Conservation (phyloP, 2,113 vertebrate species). For the Macrotus californicus region DNA sequence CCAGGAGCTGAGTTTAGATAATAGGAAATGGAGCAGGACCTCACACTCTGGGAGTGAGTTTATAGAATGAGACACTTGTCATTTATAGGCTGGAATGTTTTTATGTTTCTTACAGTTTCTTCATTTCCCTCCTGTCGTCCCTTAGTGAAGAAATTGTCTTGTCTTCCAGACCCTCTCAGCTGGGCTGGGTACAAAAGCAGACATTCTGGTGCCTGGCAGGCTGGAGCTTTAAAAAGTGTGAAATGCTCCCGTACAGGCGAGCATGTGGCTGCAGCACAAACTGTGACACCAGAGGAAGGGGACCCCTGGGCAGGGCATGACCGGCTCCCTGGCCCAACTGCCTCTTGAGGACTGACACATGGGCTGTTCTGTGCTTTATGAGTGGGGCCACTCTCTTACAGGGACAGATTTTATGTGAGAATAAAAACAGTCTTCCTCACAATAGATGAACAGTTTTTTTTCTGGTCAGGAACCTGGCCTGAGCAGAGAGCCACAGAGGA, state of each 20-base stretch:
- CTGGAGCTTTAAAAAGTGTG: not conserved
- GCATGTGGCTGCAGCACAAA: not conserved
- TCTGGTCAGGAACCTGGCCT: not conserved
- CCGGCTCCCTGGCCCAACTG: not conserved
- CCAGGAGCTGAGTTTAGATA: not conserved
- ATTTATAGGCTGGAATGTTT: not conserved
- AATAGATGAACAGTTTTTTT: not conserved
- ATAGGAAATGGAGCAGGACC: not conserved
- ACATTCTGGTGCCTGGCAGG: not conserved
- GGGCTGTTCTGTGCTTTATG: not conserved
- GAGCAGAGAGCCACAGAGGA: not conserved
- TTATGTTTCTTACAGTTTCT: not conserved
- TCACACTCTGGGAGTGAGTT: not conserved
- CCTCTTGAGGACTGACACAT: not conserved
- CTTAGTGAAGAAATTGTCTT: not conserved
- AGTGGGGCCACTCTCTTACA: not conserved
- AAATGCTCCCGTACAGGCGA: not conserved
- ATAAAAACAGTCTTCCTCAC: not conserved
- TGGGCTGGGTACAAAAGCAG: not conserved
- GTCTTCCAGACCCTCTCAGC: not conserved
- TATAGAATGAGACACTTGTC: not conserved
- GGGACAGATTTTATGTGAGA: not conserved
- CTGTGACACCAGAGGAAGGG: not conserved
- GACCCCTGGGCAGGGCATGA: accelerated
- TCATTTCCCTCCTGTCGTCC: not conserved